Evolutionary conservation across 2,888 invertebrate species (phyloP).

Genomic region (Eucera pruinosa): DNA sequence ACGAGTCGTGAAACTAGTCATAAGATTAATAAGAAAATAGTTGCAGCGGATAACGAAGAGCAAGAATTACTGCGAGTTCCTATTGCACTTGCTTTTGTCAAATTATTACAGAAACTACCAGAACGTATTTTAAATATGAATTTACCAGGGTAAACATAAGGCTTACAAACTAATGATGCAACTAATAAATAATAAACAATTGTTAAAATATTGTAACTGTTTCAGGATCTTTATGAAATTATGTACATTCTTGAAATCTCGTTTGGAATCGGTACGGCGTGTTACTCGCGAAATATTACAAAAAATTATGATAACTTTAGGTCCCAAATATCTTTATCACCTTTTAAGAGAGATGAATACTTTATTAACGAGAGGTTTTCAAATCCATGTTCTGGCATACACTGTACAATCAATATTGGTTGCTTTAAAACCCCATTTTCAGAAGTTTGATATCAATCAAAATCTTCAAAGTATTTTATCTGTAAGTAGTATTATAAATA

Average conservation of each 20-base stretch:
- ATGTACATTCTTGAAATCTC: slow-evolving; percentile 95
- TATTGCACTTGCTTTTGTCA: slow-evolving; percentile 96
- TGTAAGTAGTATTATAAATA: slow-evolving; percentile 83
- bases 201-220: slow-evolving; percentile 32
- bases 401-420: slow-evolving; percentile 94
- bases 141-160: slow-evolving; percentile 90
- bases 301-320: slow-evolving; percentile 94
- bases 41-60: slow-evolving; percentile 91
- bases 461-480: slow-evolving; percentile 91
- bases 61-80: slow-evolving; percentile 96
- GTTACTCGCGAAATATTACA: slow-evolving; percentile 95
- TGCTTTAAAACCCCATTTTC: slow-evolving; percentile 89
- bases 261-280: slow-evolving; percentile 93
- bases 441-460: slow-evolving; percentile 91
- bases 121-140: slow-evolving; percentile 90
- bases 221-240: slow-evolving; percentile 93
- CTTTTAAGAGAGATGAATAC: slow-evolving; percentile 92
- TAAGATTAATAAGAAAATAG: slow-evolving; percentile 90
- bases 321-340: slow-evolving; percentile 91
- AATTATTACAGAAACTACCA: slow-evolving; percentile 94
- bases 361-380: slow-evolving; percentile 94
- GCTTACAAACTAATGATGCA: not conserved
- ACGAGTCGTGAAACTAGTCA: slow-evolving; percentile 91
- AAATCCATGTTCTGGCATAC: slow-evolving; percentile 96
- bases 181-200: not conserved